Conservation (phyloP, 30 jellyfish, hydroid and myxozoan species). For the Chrysaora quinquecirrha region DNA sequence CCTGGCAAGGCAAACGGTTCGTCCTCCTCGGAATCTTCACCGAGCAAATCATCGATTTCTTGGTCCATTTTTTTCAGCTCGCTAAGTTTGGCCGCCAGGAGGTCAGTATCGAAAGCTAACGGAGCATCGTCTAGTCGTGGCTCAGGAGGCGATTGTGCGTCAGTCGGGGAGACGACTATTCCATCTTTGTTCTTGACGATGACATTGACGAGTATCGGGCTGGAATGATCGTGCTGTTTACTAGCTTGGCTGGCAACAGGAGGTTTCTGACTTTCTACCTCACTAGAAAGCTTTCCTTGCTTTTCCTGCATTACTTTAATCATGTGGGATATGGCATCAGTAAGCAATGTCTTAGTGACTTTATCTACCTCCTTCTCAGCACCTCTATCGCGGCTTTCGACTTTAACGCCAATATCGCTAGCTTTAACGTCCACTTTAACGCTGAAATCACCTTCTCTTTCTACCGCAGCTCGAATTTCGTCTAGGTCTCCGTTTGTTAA, state of each 20-base stretch:
- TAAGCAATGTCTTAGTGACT: conserved; percentile 27
- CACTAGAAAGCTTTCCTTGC: background rate
- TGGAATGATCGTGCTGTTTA: background rate
- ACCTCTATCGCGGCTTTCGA: background rate
- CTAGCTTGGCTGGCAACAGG: background rate
- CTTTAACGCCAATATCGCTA: background rate
- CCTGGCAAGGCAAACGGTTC: conserved; percentile 64
- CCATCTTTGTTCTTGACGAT: background rate
- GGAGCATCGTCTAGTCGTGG: conserved; percentile 1
- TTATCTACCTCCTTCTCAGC: conserved; percentile 17
- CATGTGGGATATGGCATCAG: conserved; percentile 70
- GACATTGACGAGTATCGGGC: background rate
- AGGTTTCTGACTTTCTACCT: background rate
- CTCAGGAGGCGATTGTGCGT: conserved; percentile 32
- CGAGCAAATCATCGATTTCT: conserved; percentile 81
- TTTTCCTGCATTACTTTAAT: conserved; percentile 29
- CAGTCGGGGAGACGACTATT: conserved; percentile 35
- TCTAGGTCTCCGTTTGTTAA: background rate
- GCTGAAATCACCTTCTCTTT: conserved; percentile 39
- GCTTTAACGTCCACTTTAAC: too few relatives aligned
- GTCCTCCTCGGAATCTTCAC: conserved; percentile 86
- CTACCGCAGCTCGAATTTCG: conserved; percentile 2
- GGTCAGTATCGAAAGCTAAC: conserved; percentile 68
- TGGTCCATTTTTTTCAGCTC: conserved; percentile 92
- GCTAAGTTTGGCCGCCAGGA: conserved; percentile 81